Base-by-base conservation (phyloP, 2,888 invertebrate genomes). In the Dynastes hyllus region DNA sequence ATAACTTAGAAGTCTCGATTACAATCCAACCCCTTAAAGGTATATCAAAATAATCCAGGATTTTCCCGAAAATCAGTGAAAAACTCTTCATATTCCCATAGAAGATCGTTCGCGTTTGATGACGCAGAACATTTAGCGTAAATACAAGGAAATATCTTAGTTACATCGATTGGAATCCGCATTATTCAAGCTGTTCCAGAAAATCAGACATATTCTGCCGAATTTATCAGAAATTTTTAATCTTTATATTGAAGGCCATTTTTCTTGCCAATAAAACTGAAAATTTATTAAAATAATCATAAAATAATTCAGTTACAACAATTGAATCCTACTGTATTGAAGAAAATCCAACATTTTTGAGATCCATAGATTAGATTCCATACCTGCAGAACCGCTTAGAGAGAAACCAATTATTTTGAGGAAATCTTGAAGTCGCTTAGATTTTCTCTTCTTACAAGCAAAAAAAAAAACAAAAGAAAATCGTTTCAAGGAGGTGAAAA, bases 21-120 rank as follows among this genome's bases (percentile, higher is more conserved):
- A 40, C 45, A 45, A 13, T 16, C n/a, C 66, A 67, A 1, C 66
- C n/a, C 3, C 4, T 67, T n/a, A 45, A 67, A 67, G 63, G 4
- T 16, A 22, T 8, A n/a, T 16, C n/a, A 37, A 65, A n/a, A 65
- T 32, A 65, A 65, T 65, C 65, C 65, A 40, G 65, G n/a, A 37
- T 37, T 65, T 65, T 6, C 3, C n/a, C 50, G 13, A 2, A 70
- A 50, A 70, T 11, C 22, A 1, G 16, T n/a, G 8, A 22, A 6
- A 55, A 55, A 55, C 55, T n/a, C 55, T 55, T n/a, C 4, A 22
- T 22, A 55, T 16, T 16, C 2, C 1, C 4, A 22, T 16, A 16
- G 55, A 55, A 16, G 55, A n/a, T 58, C 4, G 22, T 58, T 58
- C 6, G 4, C 13, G 16, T n/a, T n/a, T 13, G n/a, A n/a, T 16